Conservation (phyloP, 2,797 vertebrate species). For the Cuculus canorus region DNA sequence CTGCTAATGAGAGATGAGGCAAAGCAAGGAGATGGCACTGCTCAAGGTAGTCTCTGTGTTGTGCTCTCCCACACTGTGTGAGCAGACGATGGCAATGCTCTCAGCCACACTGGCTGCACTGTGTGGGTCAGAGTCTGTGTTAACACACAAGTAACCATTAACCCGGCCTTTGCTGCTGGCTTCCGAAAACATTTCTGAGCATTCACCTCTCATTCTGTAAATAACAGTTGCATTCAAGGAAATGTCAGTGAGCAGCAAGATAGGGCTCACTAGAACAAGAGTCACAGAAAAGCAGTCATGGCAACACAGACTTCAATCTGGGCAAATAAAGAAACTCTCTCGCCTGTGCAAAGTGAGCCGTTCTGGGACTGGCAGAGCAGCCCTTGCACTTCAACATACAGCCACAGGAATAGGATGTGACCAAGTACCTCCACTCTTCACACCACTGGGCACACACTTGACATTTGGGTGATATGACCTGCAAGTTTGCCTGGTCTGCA, state of each 20-base stretch:
- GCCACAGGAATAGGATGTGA: not conserved
- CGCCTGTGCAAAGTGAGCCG: not conserved
- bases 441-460: not conserved
- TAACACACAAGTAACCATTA: slow-evolving; percentile 69
- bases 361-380: not conserved
- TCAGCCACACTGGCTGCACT: not conserved
- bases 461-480: not conserved
- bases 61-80: not conserved
- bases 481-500: not conserved
- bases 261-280: not conserved
- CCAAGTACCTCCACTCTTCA: not conserved
- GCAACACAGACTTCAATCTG: not conserved
- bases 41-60: not conserved
- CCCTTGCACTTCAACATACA: not conserved
- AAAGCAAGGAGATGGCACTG: not conserved
- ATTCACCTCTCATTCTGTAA: slow-evolving; percentile 42
- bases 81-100: not conserved
- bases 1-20: slow-evolving; percentile 62
- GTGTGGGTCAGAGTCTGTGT: slow-evolving; percentile 70
- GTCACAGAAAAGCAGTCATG: not conserved
- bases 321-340: not conserved
- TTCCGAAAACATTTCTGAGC: slow-evolving; percentile 42
- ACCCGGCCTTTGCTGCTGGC: slow-evolving; percentile 9
- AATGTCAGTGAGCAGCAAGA: slow-evolving; percentile 31
- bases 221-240: slow-evolving; percentile 11